phyloP scores from a whole-genome alignment of 37 sponge, comb jelly and placozoan species.

The Spongilla lacustris region DNA sequence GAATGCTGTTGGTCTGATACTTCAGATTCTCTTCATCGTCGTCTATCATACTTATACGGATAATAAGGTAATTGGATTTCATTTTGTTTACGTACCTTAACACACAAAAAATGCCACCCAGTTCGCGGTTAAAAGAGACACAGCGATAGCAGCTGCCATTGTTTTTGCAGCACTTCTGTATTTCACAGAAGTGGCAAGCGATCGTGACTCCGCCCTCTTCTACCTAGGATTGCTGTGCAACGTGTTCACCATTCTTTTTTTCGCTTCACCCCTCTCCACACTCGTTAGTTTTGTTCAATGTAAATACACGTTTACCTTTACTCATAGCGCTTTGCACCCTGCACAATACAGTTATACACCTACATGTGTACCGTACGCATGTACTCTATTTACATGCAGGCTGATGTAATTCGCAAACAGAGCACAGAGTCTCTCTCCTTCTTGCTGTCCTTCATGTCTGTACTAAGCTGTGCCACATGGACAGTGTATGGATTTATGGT shows the following conservation, averaged over 20 bases:
- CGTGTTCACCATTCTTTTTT: slow-evolving; percentile 70
- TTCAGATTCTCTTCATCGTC: slow-evolving; percentile 45
- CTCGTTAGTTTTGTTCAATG: slow-evolving; percentile 34
- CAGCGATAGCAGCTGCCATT: slow-evolving; percentile 17
- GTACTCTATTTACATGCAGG: slow-evolving; percentile 24
- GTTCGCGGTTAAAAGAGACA: slow-evolving; percentile 35
- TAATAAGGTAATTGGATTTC: slow-evolving; percentile 47
- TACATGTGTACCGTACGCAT: no score
- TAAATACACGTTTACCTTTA: neutral
- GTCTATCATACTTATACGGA: slow-evolving; percentile 57
- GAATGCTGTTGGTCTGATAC: slow-evolving; percentile 54
- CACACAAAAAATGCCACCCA: neutral
- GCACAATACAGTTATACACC: no score
- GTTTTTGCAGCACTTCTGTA: slow-evolving; percentile 30
- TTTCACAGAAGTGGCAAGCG: slow-evolving; percentile 2
- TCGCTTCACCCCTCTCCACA: slow-evolving; percentile 73
- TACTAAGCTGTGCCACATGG: slow-evolving; percentile 47
- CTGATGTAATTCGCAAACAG: slow-evolving; percentile 57
- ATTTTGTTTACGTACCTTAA: neutral
- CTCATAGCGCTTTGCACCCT: no score
- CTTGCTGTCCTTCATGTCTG: slow-evolving; percentile 59
- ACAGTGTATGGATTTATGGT: slow-evolving; percentile 51
- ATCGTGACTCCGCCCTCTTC: neutral
- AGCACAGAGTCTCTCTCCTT: slow-evolving; percentile 80
- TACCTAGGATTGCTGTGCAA: slow-evolving; percentile 70